Base-by-base conservation (phyloP, 2,113 vertebrate species). In the Salvator merianae region DNA sequence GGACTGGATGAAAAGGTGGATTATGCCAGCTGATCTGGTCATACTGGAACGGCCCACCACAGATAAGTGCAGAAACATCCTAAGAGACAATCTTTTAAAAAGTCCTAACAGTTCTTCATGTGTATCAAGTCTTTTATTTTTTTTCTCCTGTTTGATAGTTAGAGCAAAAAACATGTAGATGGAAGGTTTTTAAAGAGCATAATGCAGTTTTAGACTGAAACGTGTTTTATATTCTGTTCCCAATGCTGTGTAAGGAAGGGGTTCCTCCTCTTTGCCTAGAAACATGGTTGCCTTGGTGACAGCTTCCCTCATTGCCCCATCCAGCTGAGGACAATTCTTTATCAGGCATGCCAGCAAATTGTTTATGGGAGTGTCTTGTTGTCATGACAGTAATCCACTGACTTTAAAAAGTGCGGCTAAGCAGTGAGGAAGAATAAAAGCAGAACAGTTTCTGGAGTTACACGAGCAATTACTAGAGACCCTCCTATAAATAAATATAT, bases 311-410 rank as follows among this genome's bases (percentile, higher is more conserved):
- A 4, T 34, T 76, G 65, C 53, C 74, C n/a, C 53, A 86, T 81
- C 79, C 55, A 79, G 82, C 34, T 53, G 78, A 40, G 53, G 47
- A 87, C 74, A 87, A 77, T 86, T 59, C 43, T 77, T 77, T 72
- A 82, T 89, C 84, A 70, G 63, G 12, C 40, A 40, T 79, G 85
- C 91, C 89, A 74, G 71, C 84, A 89, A 82, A 93, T 95, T 92
- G 85, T 96, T 96, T 95, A 94, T 90, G 86, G 91, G 83, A 87
- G 94, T 91, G 90, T 91, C 89, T 87, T 1, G 92, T 96, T 88
- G 72, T 94, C 94, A 94, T 95, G 94, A 94, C 85, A 93, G 96
- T 94, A 78, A 70, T 62, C 38, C 79, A 73, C 94, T 94, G 94
- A 92, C 94, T 65, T 32, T 24, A 77, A 28, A 77, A 55, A 50